Conservation (phyloP, 2,113 vertebrate genomes). For the Tragelaphus strepsiceros region DNA sequence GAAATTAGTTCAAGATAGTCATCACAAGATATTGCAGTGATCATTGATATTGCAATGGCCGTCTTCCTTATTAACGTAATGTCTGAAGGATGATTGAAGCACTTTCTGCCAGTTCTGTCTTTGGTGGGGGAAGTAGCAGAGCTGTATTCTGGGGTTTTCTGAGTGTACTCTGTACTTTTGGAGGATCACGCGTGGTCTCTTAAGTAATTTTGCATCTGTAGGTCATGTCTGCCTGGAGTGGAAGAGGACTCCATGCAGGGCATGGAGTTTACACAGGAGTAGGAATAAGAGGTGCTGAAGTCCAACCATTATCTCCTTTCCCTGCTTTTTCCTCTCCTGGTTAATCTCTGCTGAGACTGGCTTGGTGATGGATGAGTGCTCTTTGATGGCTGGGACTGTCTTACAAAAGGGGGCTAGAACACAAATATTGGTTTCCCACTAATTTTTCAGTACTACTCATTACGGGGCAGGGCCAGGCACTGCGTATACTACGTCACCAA, state of each 20-base stretch:
- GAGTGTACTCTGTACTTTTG: neutral
- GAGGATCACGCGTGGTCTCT: neutral
- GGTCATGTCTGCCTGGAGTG: neutral
- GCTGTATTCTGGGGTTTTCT: neutral
- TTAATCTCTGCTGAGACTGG: neutral
- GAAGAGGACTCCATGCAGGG: neutral
- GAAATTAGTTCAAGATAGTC: neutral
- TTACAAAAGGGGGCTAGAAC: neutral
- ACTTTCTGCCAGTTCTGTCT: neutral
- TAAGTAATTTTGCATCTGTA: neutral
- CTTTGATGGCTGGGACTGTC: neutral
- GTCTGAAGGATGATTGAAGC: neutral
- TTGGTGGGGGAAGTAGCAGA: neutral
- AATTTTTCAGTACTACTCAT: neutral
- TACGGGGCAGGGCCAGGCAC: neutral
- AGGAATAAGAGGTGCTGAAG: neutral
- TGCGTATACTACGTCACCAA: neutral
- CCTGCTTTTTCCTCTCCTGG: neutral
- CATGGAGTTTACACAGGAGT: neutral
- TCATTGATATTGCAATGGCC: neutral
- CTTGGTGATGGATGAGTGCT: neutral
- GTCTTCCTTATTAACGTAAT: neutral
- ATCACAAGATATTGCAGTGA: neutral
- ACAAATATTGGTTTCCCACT: too few species aligned
- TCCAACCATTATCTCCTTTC: neutral